A percentile compares a stretch with the other conserved stretches of the same genome.
phyloP scores from a whole-genome alignment of 2,113 vertebrate species.

The Dromaius novaehollandiae region DNA sequence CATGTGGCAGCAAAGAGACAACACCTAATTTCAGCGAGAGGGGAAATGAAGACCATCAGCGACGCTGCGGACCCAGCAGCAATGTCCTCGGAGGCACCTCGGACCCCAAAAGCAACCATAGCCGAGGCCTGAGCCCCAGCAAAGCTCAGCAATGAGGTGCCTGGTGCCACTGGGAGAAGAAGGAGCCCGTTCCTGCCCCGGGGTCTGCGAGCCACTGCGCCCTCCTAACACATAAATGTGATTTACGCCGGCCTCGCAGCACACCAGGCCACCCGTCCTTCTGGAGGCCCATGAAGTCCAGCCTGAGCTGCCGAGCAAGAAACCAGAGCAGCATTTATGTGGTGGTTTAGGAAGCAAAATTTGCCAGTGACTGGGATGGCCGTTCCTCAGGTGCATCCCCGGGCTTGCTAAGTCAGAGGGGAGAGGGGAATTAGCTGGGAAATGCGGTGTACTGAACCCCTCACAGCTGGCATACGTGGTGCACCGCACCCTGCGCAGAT shows the following conservation, averaged over 20 bases:
- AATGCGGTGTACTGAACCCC: too few species aligned
- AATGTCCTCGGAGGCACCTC: neutral
- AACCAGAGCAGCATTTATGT: fast-evolving
- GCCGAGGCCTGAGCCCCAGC: too few species aligned
- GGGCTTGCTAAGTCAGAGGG: fast-evolving
- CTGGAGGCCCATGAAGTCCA: fast-evolving
- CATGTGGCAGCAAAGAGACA: neutral
- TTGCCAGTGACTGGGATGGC: neutral
- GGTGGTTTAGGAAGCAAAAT: neutral
- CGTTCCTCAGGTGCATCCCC: neutral
- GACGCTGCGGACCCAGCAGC: too few species aligned
- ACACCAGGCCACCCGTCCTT: fast-evolving
- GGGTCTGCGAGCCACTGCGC: neutral
- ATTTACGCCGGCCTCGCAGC: neutral
- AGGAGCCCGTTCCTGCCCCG: neutral
- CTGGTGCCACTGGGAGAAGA: neutral
- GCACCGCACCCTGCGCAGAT: too few species aligned
- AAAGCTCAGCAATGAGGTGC: neutral
- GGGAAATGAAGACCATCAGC: neutral
- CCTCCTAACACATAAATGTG: neutral
- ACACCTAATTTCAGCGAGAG: neutral
- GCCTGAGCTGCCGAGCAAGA: neutral
- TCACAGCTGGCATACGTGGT: too few species aligned
- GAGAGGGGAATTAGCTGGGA: neutral
- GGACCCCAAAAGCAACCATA: neutral